Conservation (phyloP, 1,140 invertebrate genomes). For the Globodera rostochiensis region DNA sequence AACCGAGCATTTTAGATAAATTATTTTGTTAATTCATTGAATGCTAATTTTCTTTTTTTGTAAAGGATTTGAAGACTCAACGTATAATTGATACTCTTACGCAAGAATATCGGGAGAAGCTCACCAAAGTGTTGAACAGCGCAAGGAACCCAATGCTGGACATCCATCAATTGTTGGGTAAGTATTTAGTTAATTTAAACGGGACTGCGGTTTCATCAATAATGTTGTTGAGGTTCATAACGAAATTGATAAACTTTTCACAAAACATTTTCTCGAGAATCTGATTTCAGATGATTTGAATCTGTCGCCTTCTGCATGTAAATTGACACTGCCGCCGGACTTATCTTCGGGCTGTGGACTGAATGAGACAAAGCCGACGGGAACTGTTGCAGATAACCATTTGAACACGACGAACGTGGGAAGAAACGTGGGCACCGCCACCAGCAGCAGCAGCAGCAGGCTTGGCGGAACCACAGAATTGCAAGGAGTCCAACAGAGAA, state of each 20-base stretch:
- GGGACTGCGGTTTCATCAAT: too few species aligned
- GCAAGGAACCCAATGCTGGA: conserved; percentile 3
- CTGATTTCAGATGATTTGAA: background rate
- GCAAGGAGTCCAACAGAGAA: background rate
- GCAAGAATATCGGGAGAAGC: conserved; percentile 16
- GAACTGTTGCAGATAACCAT: background rate
- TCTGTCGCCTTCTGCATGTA: background rate
- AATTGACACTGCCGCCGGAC: background rate
- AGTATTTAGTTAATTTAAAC: background rate
- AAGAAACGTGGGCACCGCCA: too few species aligned
- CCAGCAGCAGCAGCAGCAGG: background rate
- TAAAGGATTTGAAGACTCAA: background rate
- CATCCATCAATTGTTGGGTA: background rate
- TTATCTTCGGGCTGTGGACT: too few species aligned
- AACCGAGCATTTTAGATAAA: too few species aligned
- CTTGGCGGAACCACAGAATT: too few species aligned
- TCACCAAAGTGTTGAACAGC: conserved; percentile 8
- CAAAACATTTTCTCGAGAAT: too few species aligned
- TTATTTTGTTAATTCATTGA: background rate
- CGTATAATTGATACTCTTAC: conserved; percentile 6
- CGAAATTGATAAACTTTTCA: too few species aligned
- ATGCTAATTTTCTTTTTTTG: background rate
- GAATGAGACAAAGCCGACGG: too few species aligned
- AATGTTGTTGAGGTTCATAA: too few species aligned
- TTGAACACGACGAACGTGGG: background rate